Evolutionary conservation across 2,797 vertebrate genomes (phyloP).

Genomic region (Gymnothorax javanicus): DNA sequence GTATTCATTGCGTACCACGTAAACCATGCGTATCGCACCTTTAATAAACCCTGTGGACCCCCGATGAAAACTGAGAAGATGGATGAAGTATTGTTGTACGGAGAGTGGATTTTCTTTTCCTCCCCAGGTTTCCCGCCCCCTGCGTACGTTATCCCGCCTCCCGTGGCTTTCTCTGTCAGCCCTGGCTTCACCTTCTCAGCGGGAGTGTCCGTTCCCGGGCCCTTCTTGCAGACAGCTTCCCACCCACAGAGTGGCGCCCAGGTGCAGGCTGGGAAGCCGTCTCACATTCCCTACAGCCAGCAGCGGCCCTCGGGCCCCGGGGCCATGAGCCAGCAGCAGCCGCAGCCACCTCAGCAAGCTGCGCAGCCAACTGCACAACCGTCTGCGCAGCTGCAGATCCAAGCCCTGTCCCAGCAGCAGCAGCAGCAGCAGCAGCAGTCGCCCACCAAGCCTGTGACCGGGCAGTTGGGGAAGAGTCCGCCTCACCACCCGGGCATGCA

Average conservation of each 20-base stretch:
- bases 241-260: conserved; percentile 83
- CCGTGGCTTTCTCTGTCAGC: conserved; percentile 93
- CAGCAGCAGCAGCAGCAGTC: conserved; percentile 85
- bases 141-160: conserved; percentile 89
- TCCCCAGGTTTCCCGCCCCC: conserved; percentile 89
- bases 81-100: neutral
- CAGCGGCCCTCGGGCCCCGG: conserved; percentile 91
- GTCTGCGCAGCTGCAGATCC: conserved; percentile 81
- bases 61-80: neutral
- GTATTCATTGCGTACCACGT: neutral
- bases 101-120: neutral
- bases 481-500: conserved; percentile 72
- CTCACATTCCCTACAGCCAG: conserved; percentile 98
- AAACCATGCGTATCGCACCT: neutral
- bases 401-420: conserved; percentile 80
- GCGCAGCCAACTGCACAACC: conserved; percentile 74
- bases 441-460: conserved; percentile 82
- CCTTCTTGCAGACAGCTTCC: conserved; percentile 87
- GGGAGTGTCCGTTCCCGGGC: conserved; percentile 87
- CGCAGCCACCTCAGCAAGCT: conserved; percentile 65
- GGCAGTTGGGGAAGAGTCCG: conserved; percentile 86
- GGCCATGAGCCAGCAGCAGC: conserved; percentile 77
- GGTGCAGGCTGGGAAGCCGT: conserved; percentile 89
- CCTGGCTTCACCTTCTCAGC: conserved; percentile 91
- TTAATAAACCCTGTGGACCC: neutral